Conservation (phyloP, 2,888 invertebrate species). For the Tricholauxania praeusta region DNA sequence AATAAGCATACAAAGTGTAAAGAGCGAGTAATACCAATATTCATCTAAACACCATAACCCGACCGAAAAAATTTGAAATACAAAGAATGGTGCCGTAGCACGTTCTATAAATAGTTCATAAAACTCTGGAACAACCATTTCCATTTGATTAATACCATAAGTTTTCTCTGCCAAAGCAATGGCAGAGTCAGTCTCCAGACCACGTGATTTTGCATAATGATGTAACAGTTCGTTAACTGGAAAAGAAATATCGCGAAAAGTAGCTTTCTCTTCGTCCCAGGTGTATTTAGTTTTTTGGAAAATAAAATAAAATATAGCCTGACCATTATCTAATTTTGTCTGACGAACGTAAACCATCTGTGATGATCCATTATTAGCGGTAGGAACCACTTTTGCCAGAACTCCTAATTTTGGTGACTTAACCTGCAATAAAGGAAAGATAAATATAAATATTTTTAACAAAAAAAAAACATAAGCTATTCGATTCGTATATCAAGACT, state of each 20-base stretch:
- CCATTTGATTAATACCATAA: constrained; percentile 90
- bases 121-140: constrained; percentile 96
- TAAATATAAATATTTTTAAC: constrained; percentile 56
- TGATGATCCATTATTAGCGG: constrained; percentile 96
- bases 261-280: constrained; percentile 85
- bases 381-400: constrained; percentile 94
- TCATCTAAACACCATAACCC: constrained; percentile 99
- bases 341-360: constrained; percentile 88
- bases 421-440: constrained; percentile 70
- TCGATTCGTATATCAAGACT: too few species aligned
- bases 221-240: constrained; percentile 80
- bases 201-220: constrained; percentile 86
- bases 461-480: constrained; percentile 14
- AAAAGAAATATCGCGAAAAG: constrained; percentile 86
- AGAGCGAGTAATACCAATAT: constrained; percentile 98
- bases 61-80: constrained; percentile 99
- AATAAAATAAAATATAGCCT: constrained; percentile 80
- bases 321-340: constrained; percentile 72
- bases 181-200: constrained; percentile 86
- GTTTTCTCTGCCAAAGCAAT: constrained; percentile 80
- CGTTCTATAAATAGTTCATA: constrained; percentile 96
- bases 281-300: constrained; percentile 98
- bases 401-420: constrained; percentile 81
- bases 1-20: constrained; percentile 95
- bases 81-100: constrained; percentile 99